A percentile compares a stretch with the other conserved stretches of the same genome.
phyloP scores from a whole-genome alignment of 2,797 vertebrate genomes.

The Hipposideros larvatus region DNA sequence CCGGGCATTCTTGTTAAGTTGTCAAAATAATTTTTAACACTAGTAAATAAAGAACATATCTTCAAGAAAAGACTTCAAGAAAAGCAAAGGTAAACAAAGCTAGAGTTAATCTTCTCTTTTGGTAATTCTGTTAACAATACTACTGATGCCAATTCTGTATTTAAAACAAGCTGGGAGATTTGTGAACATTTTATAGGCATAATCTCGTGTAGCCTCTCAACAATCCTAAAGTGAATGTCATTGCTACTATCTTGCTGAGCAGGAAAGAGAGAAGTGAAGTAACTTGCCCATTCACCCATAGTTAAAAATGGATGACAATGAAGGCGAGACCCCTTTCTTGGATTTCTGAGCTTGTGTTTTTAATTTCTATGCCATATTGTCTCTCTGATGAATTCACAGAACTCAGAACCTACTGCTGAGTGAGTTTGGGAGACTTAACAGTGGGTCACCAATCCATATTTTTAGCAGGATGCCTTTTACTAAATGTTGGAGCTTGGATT shows the following conservation, averaged over 20 bases:
- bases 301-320: neutral
- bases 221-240: neutral
- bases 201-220: conserved; percentile 16
- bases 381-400: neutral
- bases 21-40: conserved; percentile 44
- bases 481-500: neutral
- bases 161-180: conserved; percentile 37
- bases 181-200: conserved; percentile 1
- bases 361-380: neutral
- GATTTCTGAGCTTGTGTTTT: neutral
- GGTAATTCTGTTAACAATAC: neutral
- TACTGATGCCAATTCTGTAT: neutral
- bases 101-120: neutral
- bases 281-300: neutral
- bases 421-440: neutral
- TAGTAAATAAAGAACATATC: conserved; percentile 27
- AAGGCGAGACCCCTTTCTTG: neutral
- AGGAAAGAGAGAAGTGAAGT: neutral
- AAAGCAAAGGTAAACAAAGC: conserved; percentile 18
- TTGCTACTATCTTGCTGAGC: neutral
- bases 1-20: conserved; percentile 13
- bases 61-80: neutral
- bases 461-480: neutral
- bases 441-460: neutral
- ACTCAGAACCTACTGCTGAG: neutral